Evolutionary conservation across 1,140 invertebrate species (phyloP), one percentile per base, ranked within the genome.

Genomic region (Bombus terrestris): DNA sequence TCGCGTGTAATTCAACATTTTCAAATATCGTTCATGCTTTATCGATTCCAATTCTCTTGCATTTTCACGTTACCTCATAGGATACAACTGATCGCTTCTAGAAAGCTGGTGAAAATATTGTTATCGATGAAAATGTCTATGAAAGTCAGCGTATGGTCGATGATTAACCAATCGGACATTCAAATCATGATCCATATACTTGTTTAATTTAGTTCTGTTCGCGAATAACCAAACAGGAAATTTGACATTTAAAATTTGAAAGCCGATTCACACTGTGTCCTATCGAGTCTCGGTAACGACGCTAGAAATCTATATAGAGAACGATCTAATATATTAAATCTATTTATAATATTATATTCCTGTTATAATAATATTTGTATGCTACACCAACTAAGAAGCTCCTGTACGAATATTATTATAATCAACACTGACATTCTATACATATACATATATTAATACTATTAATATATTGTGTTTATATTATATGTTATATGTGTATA

Each of bases 41-140:
- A 28, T 39, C 57, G 57, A 81, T 81, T 79, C 39, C 43, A 28
- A 59, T 37, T 89, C 25, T 80, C 64, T 86, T 75, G 68, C 47
- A 62, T 89, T 81, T 71, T 66, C 57, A 75, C 47, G 71, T 76
- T 88, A 88, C 32, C 77, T 57, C 77, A 77, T 89, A 87, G 74
- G 57, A 78, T 88, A 73, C 64, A 39, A 83, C 62, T 75, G 78
- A 35, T 75, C 72, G 81, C 84, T 90, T 90, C 71, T 90, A 90
- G 89, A 82, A 82, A 76, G 72, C 85, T 81, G 81, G 83, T 32
- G 57, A 81, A 84, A 64, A 66, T 85, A 83, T 72, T 69, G 37
- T 81, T 84, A 90, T 91, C 89, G 90, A 80, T 74, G 87, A 90
- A 90, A 90, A 91, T 91, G 89, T 85, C 84, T 81, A 85, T 74